Base-by-base conservation (phyloP, 2,797 vertebrate genomes). In the Neomorphus geoffroyi region DNA sequence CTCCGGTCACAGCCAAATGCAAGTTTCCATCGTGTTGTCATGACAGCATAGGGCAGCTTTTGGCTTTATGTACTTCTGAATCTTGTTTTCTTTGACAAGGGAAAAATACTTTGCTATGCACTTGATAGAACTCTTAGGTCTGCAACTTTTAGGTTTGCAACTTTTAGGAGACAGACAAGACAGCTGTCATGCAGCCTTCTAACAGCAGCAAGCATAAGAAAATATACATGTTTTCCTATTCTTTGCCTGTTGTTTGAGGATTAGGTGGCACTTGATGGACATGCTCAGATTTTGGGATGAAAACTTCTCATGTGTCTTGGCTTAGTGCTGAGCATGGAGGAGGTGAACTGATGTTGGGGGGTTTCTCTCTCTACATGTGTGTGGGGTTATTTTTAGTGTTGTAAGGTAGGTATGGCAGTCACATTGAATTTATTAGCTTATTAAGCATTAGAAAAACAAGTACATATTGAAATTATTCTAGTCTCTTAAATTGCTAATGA, bases 401-500 rank as follows among this genome's bases (percentile, higher is more conserved):
- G 57, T 86, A 64, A 84, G 41, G 51, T 35, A 71, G 71, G 32
- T 90, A 57, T 80, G 64, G 57, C 79, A 92, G 57, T 92, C 43
- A 10, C 71, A 60, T 4, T 72, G 58, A 86, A 78, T 85, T 80
- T 78, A 80, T 82, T 89, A 85, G 33, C 37, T 89, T 74, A 77
- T 81, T 78, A 86, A 80, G 39, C 66, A 48, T 67, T 82, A 79
- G 62, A 67, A 65, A 75, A 89, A 46, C 51, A 81, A 85, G 57
- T 41, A 37, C 35, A n/a, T 86, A 90, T 13, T 90, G 64, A 88
- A 93, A 80, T 88, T 67, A 61, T 51, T 77, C 30, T 54, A n/a
- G 41, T 85, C 46, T 80, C 53, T 86, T 90, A 67, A 92, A 92
- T 82, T 84, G 86, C 83, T 93, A 75, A 58, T 7, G 13, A 90